A percentile compares a stretch with the other conserved stretches of the same genome.
Evolutionary conservation across 2,113 vertebrate species (phyloP).

Genomic region (Bucco capensis): DNA sequence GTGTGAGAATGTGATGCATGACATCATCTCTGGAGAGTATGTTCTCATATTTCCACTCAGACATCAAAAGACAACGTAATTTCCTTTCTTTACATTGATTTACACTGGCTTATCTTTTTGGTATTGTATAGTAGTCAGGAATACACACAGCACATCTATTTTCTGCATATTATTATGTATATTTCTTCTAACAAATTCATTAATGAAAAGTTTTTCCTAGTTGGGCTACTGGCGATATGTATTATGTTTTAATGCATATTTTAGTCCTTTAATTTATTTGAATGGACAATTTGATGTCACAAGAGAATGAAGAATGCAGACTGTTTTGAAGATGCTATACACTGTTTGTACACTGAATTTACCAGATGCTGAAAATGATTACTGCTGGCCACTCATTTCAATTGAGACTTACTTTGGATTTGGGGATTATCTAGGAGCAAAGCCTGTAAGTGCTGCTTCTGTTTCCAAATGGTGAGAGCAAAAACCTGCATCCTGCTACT

Average conservation of each 20-base stretch:
- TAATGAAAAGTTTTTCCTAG: background rate
- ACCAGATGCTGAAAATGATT: background rate
- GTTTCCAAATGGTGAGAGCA: background rate
- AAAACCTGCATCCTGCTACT: background rate
- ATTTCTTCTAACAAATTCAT: background rate
- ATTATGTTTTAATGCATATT: background rate
- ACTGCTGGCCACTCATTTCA: background rate
- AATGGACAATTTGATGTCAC: background rate
- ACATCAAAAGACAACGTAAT: background rate
- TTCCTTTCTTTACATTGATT: background rate
- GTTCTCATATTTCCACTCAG: background rate
- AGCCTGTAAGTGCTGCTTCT: background rate
- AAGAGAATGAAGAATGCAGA: background rate
- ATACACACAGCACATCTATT: background rate
- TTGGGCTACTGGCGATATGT: background rate
- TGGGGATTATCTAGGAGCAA: background rate
- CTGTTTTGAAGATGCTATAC: background rate
- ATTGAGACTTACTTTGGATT: background rate
- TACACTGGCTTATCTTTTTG: background rate
- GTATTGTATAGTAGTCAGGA: background rate
- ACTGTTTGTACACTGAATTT: background rate
- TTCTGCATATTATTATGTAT: background rate
- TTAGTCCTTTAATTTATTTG: background rate
- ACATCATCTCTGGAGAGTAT: background rate
- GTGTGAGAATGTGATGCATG: background rate